These are phyloP conservation scores for Parnassius glacialis DNA, from an alignment of 2,888 invertebrate genomes.

Conservation along the genomic window DNA sequence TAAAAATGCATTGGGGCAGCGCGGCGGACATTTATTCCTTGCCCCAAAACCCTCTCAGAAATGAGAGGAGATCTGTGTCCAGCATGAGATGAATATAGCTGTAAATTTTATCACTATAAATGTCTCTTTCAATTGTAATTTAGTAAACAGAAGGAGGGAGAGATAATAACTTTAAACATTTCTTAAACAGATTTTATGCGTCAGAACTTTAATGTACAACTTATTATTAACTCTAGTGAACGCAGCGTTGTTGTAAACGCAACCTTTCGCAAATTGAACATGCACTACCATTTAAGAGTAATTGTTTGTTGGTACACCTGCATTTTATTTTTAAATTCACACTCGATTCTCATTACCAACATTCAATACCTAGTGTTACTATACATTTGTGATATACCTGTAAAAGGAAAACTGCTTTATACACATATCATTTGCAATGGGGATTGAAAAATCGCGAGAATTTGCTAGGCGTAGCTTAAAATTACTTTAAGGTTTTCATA, in stretches of 20 bases:
- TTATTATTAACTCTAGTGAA: too few relatives aligned
- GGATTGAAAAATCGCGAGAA: too few relatives aligned
- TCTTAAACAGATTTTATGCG: too few relatives aligned
- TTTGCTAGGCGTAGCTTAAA: too few relatives aligned
- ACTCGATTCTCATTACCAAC: constrained; percentile 13
- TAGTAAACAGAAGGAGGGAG: not conserved
- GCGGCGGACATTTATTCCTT: too few relatives aligned
- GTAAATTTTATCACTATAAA: not conserved
- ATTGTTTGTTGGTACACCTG: constrained; percentile 7
- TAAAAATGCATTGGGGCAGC: too few relatives aligned
- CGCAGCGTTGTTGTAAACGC: not conserved
- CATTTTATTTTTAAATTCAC: constrained; percentile 14
- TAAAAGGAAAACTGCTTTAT: not conserved
- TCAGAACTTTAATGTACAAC: too few relatives aligned
- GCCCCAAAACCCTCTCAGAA: too few relatives aligned
- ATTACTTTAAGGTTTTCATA: too few relatives aligned
- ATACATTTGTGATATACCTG: constrained; percentile 1
- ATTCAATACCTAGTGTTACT: not conserved
- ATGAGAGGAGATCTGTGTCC: too few relatives aligned
- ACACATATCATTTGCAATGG: not conserved
- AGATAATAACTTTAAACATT: not conserved
- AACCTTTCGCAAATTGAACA: constrained; percentile 4
- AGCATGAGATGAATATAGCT: too few relatives aligned
- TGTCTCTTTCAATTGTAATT: not conserved
- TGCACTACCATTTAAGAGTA: constrained; percentile 1